phyloP scores from a whole-genome alignment of 1,140 invertebrate species.

The Megathymus violae region DNA sequence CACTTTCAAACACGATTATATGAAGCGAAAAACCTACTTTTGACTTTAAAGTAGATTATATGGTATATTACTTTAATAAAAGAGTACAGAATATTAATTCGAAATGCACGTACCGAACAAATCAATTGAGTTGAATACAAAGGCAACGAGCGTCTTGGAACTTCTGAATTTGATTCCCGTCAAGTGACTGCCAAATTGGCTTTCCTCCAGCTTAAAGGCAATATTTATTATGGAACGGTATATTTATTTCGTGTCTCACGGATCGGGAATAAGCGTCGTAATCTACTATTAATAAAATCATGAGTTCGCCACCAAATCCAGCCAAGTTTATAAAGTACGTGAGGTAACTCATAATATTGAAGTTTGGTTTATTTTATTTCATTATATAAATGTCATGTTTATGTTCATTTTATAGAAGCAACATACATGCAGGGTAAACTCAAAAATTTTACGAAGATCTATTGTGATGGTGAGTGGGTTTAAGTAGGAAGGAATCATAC shows the following conservation, averaged over 20 bases:
- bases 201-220: slow-evolving; percentile 9
- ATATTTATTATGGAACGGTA: slow-evolving; percentile 24
- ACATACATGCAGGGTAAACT: too few relatives aligned
- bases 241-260: slow-evolving; percentile 13
- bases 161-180: slow-evolving; percentile 4
- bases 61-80: too few relatives aligned
- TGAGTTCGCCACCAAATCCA: background rate
- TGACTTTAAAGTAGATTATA: too few relatives aligned
- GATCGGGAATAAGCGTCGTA: slow-evolving; percentile 13
- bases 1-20: too few relatives aligned
- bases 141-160: slow-evolving; percentile 1
- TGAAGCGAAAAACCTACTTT: too few relatives aligned
- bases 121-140: background rate
- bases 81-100: too few relatives aligned
- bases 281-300: slow-evolving; percentile 16
- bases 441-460: too few relatives aligned
- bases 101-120: background rate
- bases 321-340: background rate
- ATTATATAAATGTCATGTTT: too few relatives aligned
- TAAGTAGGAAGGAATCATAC: too few relatives aligned
- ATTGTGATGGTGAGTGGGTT: too few relatives aligned
- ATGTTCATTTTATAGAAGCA: too few relatives aligned
- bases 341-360: background rate
- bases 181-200: slow-evolving; percentile 24
- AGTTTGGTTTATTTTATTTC: background rate